A percentile compares a stretch with the other conserved stretches of the same genome.
phyloP scores from a whole-genome alignment of 2,797 vertebrate genomes.

The Choloepus didactylus region DNA sequence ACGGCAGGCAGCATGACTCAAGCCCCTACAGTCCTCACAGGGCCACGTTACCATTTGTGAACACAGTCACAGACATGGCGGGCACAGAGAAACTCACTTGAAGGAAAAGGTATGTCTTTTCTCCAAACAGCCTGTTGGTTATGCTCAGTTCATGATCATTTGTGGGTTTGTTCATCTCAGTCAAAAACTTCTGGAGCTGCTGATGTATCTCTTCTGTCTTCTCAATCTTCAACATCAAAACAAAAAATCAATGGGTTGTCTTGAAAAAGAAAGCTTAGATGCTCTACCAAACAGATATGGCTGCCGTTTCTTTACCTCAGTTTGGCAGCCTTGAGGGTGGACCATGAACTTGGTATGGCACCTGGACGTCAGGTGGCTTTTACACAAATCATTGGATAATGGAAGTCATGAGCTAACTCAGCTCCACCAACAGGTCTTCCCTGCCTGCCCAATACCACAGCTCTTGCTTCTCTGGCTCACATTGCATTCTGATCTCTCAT shows the following conservation, averaged over 20 bases:
- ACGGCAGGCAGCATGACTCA: background rate
- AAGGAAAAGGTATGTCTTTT: slow-evolving; percentile 79
- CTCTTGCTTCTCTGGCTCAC: background rate
- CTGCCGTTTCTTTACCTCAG: background rate
- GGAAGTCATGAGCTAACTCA: background rate
- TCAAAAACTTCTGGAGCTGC: slow-evolving; percentile 75
- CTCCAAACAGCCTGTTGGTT: slow-evolving; percentile 81
- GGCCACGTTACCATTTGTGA: background rate
- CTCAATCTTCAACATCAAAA: slow-evolving; percentile 73
- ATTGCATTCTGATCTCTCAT: background rate
- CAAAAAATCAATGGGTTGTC: slow-evolving; percentile 46
- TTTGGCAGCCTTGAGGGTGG: background rate
- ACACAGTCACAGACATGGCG: background rate
- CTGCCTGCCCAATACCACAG: background rate
- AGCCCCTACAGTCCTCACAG: background rate
- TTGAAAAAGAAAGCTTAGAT: background rate
- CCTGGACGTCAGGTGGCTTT: background rate
- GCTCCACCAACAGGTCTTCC: background rate
- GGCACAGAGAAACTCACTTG: slow-evolving; percentile 72
- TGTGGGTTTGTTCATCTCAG: slow-evolving; percentile 64
- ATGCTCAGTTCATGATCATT: slow-evolving; percentile 72
- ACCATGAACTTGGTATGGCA: background rate
- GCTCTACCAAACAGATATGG: background rate
- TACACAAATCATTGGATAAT: background rate
- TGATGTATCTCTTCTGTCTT: slow-evolving; percentile 73